Evolutionary conservation across 2,113 vertebrate species (phyloP), one percentile per base, ranked within the genome.

Genomic region (Castor canadensis): DNA sequence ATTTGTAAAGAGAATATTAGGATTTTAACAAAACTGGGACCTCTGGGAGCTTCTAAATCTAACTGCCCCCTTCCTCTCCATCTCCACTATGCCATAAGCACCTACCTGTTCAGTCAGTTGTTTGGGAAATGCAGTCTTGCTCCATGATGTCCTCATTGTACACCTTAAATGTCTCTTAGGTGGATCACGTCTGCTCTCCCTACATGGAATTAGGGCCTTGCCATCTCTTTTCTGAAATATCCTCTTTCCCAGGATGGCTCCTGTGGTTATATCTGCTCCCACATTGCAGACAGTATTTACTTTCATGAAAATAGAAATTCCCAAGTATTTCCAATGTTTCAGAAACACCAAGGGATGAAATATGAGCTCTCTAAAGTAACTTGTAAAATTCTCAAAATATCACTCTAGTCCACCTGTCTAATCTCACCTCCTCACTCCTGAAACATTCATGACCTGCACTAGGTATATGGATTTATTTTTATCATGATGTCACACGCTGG

Each of bases 301-400:
- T 6, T 45, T 56, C n/a, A 20, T 66, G 45, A 9, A 77, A 73
- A 77, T 15, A 45, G 22, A 45, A 38, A 49, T 28, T 40, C 17
- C 43, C 28, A 19, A 60, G 24, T 47, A 40, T 49, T 58, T 52
- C n/a, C 17, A 35, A 13, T 43, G 20, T 0, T 28, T 76, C 13
- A 5, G 47, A 69, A 58, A 58, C 24, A 22, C 22, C n/a, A 1
- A 10, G 0, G 8, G 54, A 77, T 11, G 32, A 16, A 66, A 64
- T 22, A 1, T 13, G 26, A 93, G 2, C 11, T 17, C 49, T 6
- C 0, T 5, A 6, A n/a, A 5, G 1, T 1, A 4, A 35, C 32
- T 64, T 64, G 60, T 47, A 6, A 92, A 82, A 49, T n/a, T 10
- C 38, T 40, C 49, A 35, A 38, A 87, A 26, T 43, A 38, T 17